Conservation (phyloP, 1,140 invertebrate species). For the Drosophila ananassae region DNA sequence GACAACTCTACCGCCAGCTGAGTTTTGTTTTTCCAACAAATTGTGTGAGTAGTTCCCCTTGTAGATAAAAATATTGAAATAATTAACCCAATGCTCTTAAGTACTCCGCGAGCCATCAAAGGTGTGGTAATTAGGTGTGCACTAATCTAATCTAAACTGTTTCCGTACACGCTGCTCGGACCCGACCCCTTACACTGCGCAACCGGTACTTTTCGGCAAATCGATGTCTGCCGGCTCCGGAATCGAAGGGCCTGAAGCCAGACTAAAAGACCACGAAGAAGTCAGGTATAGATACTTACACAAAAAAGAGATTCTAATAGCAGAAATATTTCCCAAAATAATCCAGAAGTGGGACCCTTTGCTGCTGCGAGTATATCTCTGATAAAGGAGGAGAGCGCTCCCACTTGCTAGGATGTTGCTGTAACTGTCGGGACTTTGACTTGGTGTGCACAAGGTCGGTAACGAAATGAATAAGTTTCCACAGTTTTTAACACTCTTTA, state of each 20-base stretch:
- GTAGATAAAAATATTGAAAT: slow-evolving; percentile 18
- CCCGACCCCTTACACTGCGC: background rate
- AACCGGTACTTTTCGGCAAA: slow-evolving; percentile 8
- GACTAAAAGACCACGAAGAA: slow-evolving; percentile 47
- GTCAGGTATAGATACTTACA: background rate
- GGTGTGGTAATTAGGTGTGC: background rate
- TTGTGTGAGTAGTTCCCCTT: slow-evolving; percentile 25
- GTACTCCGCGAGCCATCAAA: background rate
- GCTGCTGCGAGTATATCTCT: slow-evolving; percentile 87
- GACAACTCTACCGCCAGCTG: slow-evolving; percentile 16
- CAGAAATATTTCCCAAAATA: background rate
- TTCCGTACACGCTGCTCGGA: slow-evolving; percentile 57
- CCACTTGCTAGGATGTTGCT: slow-evolving; percentile 86
- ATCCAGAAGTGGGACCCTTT: slow-evolving; percentile 66
- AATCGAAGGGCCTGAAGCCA: slow-evolving; percentile 43
- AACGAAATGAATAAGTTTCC: background rate
- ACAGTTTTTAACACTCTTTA: background rate
- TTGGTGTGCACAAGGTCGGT: slow-evolving; percentile 71
- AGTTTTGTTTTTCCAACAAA: slow-evolving; percentile 15
- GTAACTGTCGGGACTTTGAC: slow-evolving; percentile 86
- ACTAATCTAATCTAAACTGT: slow-evolving; percentile 46
- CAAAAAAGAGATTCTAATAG: background rate
- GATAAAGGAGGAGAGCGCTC: slow-evolving; percentile 83
- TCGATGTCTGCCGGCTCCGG: slow-evolving; percentile 42
- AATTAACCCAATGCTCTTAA: background rate